Evolutionary conservation across 2,113 vertebrate genomes (phyloP).

Genomic region (Anser brachyrhynchus): DNA sequence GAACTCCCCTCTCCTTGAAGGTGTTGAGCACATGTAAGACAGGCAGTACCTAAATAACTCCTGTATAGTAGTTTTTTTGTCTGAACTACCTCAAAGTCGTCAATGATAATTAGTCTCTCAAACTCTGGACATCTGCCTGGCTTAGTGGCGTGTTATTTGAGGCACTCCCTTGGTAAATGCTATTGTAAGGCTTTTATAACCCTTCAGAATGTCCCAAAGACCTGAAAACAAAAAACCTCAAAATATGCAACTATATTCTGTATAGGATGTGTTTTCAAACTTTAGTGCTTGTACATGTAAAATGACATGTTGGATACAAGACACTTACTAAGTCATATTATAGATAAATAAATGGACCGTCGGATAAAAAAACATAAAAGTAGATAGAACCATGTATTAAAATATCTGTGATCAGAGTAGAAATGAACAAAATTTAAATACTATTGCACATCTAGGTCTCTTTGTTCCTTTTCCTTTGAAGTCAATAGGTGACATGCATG

Average conservation of each 20-base stretch:
- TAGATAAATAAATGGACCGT: neutral
- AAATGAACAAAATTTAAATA: neutral
- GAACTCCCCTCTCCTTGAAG: neutral
- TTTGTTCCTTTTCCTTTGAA: slow-evolving; percentile 17
- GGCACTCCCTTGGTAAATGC: neutral
- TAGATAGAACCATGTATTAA: neutral
- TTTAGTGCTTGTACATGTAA: neutral
- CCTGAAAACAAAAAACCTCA: neutral
- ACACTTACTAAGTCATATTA: neutral
- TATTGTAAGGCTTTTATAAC: neutral
- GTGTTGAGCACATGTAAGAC: neutral
- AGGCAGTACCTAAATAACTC: slow-evolving; percentile 9
- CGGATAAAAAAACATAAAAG: neutral
- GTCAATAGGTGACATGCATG: neutral
- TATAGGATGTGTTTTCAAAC: neutral
- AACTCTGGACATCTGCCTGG: neutral
- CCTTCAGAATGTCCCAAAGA: neutral
- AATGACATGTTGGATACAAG: neutral
- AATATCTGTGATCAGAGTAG: neutral
- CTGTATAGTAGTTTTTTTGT: neutral
- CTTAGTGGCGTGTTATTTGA: neutral
- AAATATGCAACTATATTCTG: accelerated
- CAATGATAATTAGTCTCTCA: slow-evolving; percentile 9
- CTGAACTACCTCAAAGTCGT: slow-evolving; percentile 1
- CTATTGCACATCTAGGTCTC: neutral